Base-by-base conservation (phyloP, 2,797 vertebrate genomes). In the Botia kubotai region DNA sequence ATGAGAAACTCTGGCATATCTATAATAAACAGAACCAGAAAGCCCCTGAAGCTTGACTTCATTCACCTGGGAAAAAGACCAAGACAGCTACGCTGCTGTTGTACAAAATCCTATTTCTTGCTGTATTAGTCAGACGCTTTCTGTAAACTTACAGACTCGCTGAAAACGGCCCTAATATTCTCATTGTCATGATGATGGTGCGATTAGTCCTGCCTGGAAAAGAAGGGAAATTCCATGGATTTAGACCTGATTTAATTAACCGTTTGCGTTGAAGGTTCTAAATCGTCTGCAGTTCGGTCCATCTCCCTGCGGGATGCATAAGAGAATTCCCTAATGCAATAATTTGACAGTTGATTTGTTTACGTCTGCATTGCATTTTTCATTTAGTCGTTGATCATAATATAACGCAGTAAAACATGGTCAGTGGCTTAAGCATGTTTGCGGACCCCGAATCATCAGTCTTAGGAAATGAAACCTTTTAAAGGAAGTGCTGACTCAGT, bases 31-130 rank as follows among this genome's bases (percentile, higher is more conserved):
- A 84, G 73, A 87, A 77, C 84, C 85, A 79, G 53, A 43, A 82
- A 82, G 81, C 84, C 75, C 80, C 57, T 33, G 74, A 83, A 83
- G 84, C 87, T 82, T 91, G 87, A 87, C 79, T 77, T 82, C 83
- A 87, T 85, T 88, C 86, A 86, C 87, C 63, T 80, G 79, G 79
- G 79, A 80, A 80, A 80, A 73, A 80, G 39, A 74, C 52, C 79
- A 74, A 68, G 63, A 52, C 71, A 67, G 71, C 63, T 73, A 29
- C 57, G 62, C 70, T 74, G 63, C 79, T 80, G 79, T 74, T 60
- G 73, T 58, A 74, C 79, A 73, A 75, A 74, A 72, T 74, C 78
- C 62, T 62, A 66, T 80, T 80, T 80, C 71, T 74, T 80, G 79
- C 79, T 68, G 63, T 48, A 80, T 74, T 58, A 80, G 79, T 74